These are phyloP conservation scores for Aplodontia rufa DNA, from an alignment of 2,113 vertebrate genomes.

Conservation along the genomic window DNA sequence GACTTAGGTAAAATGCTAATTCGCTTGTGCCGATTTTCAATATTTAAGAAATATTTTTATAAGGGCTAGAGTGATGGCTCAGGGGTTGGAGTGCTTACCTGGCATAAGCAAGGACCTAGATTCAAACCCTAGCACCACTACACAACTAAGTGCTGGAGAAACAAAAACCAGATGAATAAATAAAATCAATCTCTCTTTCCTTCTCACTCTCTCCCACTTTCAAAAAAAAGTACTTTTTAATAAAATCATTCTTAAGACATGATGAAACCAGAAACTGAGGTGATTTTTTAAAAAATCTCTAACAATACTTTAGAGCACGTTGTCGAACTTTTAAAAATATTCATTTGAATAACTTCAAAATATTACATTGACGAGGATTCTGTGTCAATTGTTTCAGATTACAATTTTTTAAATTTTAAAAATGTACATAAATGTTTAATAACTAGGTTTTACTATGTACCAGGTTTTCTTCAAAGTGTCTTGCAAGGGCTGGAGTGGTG, in stretches of 20 bases:
- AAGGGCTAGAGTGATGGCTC: too few species aligned
- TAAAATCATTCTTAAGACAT: neutral
- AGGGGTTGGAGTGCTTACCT: too few species aligned
- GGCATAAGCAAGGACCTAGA: too few species aligned
- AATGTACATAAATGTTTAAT: constrained; percentile 16
- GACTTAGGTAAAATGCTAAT: neutral
- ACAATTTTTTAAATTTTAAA: neutral
- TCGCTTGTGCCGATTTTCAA: neutral
- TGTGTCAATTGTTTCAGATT: neutral
- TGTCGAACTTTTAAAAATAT: constrained; percentile 2
- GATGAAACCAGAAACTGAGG: constrained; percentile 7
- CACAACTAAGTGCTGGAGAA: too few species aligned
- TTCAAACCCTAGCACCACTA: too few species aligned
- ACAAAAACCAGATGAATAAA: too few species aligned
- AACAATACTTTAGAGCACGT: constrained; percentile 19
- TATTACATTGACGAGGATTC: neutral
- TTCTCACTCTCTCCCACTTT: too few species aligned
- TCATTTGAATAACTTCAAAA: constrained; percentile 49
- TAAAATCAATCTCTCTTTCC: too few species aligned
- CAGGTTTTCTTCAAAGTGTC: neutral
- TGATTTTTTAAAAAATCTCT: neutral
- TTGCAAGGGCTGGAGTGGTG: too few species aligned
- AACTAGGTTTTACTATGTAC: neutral
- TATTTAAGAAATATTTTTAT: neutral
- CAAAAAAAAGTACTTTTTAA: too few species aligned